Evolutionary conservation across 2,113 vertebrate genomes (phyloP).

Genomic region (Ochotona princeps): DNA sequence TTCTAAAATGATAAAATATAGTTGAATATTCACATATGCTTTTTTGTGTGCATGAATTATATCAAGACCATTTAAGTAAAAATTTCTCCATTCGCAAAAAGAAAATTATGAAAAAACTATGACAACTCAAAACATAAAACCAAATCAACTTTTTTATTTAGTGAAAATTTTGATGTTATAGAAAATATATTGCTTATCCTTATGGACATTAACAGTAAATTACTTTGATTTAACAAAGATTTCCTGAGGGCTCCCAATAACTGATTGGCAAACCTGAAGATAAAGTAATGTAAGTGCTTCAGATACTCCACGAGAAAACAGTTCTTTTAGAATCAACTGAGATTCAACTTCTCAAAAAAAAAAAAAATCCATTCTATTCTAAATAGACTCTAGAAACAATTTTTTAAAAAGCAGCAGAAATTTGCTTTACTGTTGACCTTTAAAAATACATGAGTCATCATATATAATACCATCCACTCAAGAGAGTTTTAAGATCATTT

Average conservation of each 20-base stretch:
- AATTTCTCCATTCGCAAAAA: neutral
- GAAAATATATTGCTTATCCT: neutral
- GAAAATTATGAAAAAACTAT: neutral
- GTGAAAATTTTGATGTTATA: neutral
- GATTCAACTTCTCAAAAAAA: neutral
- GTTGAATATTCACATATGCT: neutral
- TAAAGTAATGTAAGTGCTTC: neutral
- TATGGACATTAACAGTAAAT: neutral
- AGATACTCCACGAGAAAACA: neutral
- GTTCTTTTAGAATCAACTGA: neutral
- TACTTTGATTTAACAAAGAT: neutral
- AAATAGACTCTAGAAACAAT: neutral
- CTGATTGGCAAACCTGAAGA: neutral
- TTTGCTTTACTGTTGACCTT: conserved; percentile 28
- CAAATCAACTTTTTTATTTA: neutral
- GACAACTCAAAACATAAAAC: neutral
- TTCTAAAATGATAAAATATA: neutral
- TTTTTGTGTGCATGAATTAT: neutral
- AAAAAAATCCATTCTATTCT: neutral
- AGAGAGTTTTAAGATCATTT: neutral
- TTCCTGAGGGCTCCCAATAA: neutral
- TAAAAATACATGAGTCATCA: neutral
- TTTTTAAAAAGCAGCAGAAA: conserved; percentile 4
- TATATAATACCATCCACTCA: neutral
- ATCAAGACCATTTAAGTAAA: conserved; percentile 6